Percentiles rank a stretch among this genome's conserved stretches.
These are phyloP conservation scores for Alectura lathami DNA, from an alignment of 2,113 vertebrate genomes.

Conservation along the genomic window DNA sequence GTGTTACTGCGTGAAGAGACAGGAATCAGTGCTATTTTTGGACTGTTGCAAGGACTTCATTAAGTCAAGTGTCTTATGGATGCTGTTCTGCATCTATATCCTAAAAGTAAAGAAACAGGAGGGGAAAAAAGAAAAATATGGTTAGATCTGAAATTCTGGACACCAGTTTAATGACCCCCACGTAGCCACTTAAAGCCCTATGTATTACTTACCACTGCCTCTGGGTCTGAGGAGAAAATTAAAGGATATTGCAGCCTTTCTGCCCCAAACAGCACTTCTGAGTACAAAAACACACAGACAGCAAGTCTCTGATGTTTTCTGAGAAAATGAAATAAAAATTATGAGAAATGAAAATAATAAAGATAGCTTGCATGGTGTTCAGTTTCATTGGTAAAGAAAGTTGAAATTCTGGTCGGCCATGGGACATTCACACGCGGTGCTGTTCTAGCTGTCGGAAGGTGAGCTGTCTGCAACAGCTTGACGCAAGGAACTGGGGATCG, in stretches of 20 bases:
- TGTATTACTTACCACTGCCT: background rate
- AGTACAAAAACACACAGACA: background rate
- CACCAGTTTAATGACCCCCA: background rate
- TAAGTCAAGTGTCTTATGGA: background rate
- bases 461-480: background rate
- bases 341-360: background rate
- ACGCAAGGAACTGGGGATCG: background rate
- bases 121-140: background rate
- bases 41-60: background rate
- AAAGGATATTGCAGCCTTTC: background rate
- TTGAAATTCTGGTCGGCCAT: background rate
- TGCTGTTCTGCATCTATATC: background rate
- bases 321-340: background rate
- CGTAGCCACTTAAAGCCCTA: background rate
- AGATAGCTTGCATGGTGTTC: background rate
- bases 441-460: background rate
- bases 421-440: background rate
- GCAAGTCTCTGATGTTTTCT: background rate
- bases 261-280: background rate
- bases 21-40: background rate
- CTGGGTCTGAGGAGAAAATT: background rate
- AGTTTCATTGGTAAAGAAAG: background rate
- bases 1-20: background rate
- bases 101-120: background rate
- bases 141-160: background rate